Evolutionary conservation across 2,888 invertebrate species (phyloP).

Genomic region (Venustoraphidia nigricollis): DNA sequence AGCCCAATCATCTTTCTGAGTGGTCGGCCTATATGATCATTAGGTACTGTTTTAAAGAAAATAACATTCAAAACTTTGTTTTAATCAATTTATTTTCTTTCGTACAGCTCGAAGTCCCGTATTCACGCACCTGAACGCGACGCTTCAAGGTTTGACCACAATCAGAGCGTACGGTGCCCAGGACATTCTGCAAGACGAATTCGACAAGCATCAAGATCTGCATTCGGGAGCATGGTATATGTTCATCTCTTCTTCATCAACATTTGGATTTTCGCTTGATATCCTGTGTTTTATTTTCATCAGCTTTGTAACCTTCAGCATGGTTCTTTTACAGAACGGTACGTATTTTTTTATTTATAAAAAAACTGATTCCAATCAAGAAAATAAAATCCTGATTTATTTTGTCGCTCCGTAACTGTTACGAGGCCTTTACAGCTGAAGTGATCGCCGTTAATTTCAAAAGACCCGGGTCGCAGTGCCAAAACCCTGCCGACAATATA

Average conservation of each 20-base stretch:
- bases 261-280: conserved; percentile 50
- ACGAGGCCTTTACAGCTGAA: too few species aligned
- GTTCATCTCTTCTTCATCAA: conserved; percentile 44
- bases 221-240: conserved; percentile 54
- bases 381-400: background rate
- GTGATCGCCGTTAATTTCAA: too few species aligned
- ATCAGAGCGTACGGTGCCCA: conserved; percentile 64
- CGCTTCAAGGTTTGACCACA: conserved; percentile 63
- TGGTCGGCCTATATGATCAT: too few species aligned
- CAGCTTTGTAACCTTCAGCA: conserved; percentile 47
- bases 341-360: conserved; percentile 10
- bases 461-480: too few species aligned
- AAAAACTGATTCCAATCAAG: background rate
- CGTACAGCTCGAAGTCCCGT: conserved; percentile 66
- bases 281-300: conserved; percentile 46
- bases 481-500: too few species aligned
- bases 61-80: conserved; percentile 18
- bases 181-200: conserved; percentile 38
- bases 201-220: conserved; percentile 39
- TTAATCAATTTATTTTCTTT: conserved; percentile 2
- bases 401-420: too few species aligned
- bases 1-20: too few species aligned
- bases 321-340: conserved; percentile 32
- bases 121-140: conserved; percentile 65
- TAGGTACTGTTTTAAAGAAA: background rate